Percentiles rank a stretch among this genome's conserved stretches.
These are phyloP conservation scores for Parazoanthus atlanticus DNA, from an alignment of 92 coral and sea anemone genomes.

Conservation along the genomic window DNA sequence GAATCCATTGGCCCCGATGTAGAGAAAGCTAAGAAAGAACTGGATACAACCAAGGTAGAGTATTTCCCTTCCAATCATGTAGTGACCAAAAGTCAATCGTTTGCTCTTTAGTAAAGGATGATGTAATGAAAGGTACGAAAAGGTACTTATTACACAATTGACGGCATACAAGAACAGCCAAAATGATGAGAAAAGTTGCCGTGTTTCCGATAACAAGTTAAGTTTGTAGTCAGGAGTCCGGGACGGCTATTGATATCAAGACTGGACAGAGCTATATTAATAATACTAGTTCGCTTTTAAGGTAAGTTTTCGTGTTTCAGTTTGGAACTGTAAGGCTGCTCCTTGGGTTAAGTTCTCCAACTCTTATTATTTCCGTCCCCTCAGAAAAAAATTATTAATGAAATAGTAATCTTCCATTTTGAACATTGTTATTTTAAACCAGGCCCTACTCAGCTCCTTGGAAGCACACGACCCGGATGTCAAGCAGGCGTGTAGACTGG, in stretches of 20 bases:
- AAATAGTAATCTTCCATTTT: not conserved
- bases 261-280: not conserved
- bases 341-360: not conserved
- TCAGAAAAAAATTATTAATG: too few species aligned
- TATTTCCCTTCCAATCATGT: not conserved
- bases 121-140: too few species aligned
- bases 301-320: not conserved
- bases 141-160: too few species aligned
- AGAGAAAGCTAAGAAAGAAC: constrained; percentile 78
- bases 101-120: not conserved
- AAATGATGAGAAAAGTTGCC: not conserved
- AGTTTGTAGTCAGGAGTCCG: too few species aligned
- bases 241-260: not conserved
- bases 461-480: constrained; percentile 73
- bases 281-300: not conserved
- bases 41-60: constrained; percentile 78
- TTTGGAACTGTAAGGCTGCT: not conserved
- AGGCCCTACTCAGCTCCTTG: constrained; percentile 76
- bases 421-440: not conserved
- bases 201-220: too few species aligned
- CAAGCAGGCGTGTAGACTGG: constrained; percentile 74
- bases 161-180: too few species aligned
- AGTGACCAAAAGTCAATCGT: too few species aligned
- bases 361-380: too few species aligned
- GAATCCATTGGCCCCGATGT: constrained; percentile 78